These are phyloP conservation scores for Suricata suricatta DNA, from an alignment of 2,113 vertebrate species.

Conservation along the genomic window DNA sequence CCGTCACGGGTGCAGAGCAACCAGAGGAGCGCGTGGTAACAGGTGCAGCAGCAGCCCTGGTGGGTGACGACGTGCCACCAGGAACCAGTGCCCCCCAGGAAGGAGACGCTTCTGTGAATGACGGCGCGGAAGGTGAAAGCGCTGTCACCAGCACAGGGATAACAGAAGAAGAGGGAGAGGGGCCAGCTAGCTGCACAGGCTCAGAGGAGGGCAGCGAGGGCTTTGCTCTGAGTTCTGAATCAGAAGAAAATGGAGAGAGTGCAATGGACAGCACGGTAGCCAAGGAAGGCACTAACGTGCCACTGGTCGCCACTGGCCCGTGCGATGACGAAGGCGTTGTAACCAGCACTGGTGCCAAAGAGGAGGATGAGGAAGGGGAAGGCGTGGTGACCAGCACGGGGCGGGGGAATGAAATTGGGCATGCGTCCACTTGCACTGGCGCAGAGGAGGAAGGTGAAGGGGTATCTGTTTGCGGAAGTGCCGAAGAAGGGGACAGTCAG, in stretches of 20 bases:
- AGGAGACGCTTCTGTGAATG: slow-evolving; percentile 78
- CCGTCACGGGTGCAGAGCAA: slow-evolving; percentile 75
- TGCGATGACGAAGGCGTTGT: slow-evolving; percentile 87
- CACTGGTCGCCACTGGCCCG: slow-evolving; percentile 53
- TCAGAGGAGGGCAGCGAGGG: slow-evolving; percentile 81
- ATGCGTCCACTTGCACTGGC: slow-evolving; percentile 78
- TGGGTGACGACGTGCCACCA: not conserved
- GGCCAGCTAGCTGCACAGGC: slow-evolving; percentile 80
- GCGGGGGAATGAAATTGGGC: slow-evolving; percentile 85
- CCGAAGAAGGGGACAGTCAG: slow-evolving; percentile 72
- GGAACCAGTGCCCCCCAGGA: slow-evolving; percentile 71
- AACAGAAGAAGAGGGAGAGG: slow-evolving; percentile 86
- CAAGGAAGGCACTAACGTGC: slow-evolving; percentile 62
- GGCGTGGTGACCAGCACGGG: slow-evolving; percentile 87
- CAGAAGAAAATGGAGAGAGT: slow-evolving; percentile 80
- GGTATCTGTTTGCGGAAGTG: slow-evolving; percentile 67
- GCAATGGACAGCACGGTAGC: slow-evolving; percentile 81
- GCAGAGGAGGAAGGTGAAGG: slow-evolving; percentile 76
- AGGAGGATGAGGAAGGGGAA: slow-evolving; percentile 88
- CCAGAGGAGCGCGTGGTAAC: slow-evolving; percentile 77
- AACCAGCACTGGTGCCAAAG: slow-evolving; percentile 89
- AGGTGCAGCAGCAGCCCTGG: slow-evolving; percentile 50
- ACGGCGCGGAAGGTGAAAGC: slow-evolving; percentile 82
- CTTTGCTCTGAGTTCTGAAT: slow-evolving; percentile 78
- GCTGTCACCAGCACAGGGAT: slow-evolving; percentile 89